Evolutionary conservation across 92 coral and sea anemone species (phyloP).

Genomic region (Bergia puertoricense): DNA sequence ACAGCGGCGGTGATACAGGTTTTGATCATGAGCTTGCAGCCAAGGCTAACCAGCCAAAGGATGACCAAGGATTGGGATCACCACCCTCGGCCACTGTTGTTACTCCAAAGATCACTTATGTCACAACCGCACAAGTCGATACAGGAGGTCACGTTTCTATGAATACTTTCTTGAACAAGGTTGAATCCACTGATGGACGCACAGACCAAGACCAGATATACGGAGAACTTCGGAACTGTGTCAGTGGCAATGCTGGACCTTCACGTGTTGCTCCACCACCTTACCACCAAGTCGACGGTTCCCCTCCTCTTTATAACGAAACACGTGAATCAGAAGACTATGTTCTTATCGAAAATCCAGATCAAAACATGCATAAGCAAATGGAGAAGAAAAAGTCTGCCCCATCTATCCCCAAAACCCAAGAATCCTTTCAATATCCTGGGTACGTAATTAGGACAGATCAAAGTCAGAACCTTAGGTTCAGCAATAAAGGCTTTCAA

Average conservation of each 20-base stretch:
- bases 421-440: neutral
- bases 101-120: neutral
- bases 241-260: neutral
- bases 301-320: neutral
- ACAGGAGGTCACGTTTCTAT: neutral
- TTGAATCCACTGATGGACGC: neutral
- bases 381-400: neutral
- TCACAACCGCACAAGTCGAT: neutral
- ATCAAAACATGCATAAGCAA: neutral
- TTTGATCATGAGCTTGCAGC: neutral
- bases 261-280: neutral
- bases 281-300: neutral
- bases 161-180: neutral
- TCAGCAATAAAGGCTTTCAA: neutral
- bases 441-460: neutral
- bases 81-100: neutral
- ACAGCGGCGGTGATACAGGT: neutral
- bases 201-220: neutral
- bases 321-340: neutral
- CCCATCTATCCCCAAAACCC: neutral
- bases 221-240: neutral
- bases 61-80: neutral
- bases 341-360: constrained; percentile 1
- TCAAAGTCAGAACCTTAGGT: neutral
- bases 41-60: too few species aligned